phyloP scores from a whole-genome alignment of 2,888 invertebrate genomes.

The Cataglyphis altisquamis region DNA sequence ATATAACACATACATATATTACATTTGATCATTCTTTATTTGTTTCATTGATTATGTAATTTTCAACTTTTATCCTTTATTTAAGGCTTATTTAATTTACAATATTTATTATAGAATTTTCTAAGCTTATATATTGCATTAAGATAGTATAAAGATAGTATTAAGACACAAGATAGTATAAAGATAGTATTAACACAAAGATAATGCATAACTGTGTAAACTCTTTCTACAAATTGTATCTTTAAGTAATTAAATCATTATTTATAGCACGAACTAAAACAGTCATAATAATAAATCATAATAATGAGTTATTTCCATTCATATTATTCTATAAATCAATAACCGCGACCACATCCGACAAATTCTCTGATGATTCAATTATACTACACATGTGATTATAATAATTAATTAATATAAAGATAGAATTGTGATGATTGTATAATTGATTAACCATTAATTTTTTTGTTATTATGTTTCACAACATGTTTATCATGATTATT shows the following conservation, averaged over 20 bases:
- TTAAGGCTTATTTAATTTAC: not conserved
- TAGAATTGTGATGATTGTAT: not conserved
- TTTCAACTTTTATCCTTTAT: not conserved
- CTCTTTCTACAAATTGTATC: not conserved
- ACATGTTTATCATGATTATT: too few relatives aligned
- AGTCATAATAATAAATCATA: not conserved
- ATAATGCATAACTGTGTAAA: not conserved
- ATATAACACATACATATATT: not conserved
- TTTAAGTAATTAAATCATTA: not conserved
- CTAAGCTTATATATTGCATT: not conserved
- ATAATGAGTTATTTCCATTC: not conserved
- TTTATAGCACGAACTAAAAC: not conserved
- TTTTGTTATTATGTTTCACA: not conserved
- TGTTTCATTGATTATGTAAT: not conserved
- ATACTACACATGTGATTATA: not conserved
- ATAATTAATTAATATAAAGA: constrained; percentile 2
- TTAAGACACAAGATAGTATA: too few relatives aligned
- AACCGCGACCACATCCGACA: not conserved
- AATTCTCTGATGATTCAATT: constrained; percentile 9
- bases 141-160: too few relatives aligned
- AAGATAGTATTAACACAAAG: too few relatives aligned
- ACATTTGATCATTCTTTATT: not conserved
- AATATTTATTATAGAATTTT: not conserved
- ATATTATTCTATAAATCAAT: not conserved
- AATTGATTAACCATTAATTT: constrained; percentile 4